Evolutionary conservation across 1,140 invertebrate species (phyloP), one percentile per base, ranked within the genome.

Genomic region (Dreissena polymorpha): DNA sequence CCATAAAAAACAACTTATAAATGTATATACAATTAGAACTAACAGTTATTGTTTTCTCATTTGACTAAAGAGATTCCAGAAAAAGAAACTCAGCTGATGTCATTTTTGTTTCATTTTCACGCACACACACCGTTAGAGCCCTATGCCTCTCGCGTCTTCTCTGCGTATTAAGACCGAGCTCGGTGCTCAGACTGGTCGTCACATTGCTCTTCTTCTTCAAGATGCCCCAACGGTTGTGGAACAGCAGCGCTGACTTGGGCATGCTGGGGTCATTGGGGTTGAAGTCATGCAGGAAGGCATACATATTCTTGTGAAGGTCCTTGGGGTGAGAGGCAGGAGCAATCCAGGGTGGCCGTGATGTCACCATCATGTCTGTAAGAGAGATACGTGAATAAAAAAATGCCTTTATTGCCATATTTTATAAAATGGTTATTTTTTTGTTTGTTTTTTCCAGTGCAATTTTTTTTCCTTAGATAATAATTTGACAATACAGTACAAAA

Each of bases 151-250:
- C 79, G 63, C 84, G 86, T 25, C 90, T 79, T 10, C 75, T 67
- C 10, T 83, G 64, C 3, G 90, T 86, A 18, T 88, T 85, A 13
- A 89, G 76, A 16, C 90, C 90, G 53, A 90, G 85, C 69, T 90
- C 90, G 83, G 89, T 89, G 65, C 88, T 80, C 63, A 86, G 72
- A 18, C 86, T 88, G 23, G 85, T 85, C 12, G 85, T 71, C 10
- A 89, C 64, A 12, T 86, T 84, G 7, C 69, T 29, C 65, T 78
- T 86, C 57, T 87, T 86, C 64, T 87, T 87, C 12, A 87, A 63
- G 16, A 89, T 89, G 13, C 91, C 91, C 89, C 90, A 92, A 63
- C 89, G 89, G 76, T 91, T 90, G 80, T 90, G 89, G 68, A 89
- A 84, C 23, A 89, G 78, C 12, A 88, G 57, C 16, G 85, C 78